Conservation (phyloP, 2,797 vertebrate genomes). For the Parauchenoglanis ngamensis region DNA sequence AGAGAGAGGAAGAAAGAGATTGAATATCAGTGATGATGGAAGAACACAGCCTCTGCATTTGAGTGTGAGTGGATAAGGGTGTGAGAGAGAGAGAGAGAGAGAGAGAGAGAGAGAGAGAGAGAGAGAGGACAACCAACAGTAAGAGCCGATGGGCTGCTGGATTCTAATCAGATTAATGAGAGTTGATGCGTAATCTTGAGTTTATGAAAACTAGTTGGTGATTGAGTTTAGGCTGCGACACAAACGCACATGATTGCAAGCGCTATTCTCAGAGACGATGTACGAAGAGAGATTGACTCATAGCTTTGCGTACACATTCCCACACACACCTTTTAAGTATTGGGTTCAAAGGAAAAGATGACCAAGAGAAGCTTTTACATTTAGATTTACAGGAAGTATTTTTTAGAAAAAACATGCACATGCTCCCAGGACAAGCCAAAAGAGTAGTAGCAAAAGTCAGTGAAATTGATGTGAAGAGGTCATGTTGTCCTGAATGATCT, state of each 20-base stretch:
- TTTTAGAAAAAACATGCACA: not conserved
- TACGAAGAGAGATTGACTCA: not conserved
- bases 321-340: not conserved
- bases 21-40: slow-evolving; percentile 10
- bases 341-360: not conserved
- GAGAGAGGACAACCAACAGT: not conserved
- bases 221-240: not conserved
- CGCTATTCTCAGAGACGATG: not conserved
- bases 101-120: not conserved
- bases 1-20: slow-evolving; percentile 29
- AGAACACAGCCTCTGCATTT: slow-evolving; percentile 9
- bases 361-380: not conserved
- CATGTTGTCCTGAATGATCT: slow-evolving; percentile 18
- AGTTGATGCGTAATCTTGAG: not conserved
- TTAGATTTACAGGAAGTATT: not conserved
- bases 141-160: not conserved
- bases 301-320: not conserved
- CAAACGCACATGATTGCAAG: not conserved
- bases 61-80: slow-evolving; percentile 4
- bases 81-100: not conserved
- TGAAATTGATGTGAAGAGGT: not conserved
- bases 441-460: not conserved
- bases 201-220: not conserved
- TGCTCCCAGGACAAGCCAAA: not conserved
- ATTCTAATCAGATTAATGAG: not conserved